These are phyloP conservation scores for Alexandromys fortis DNA, from an alignment of 2,113 vertebrate genomes.

Conservation along the genomic window DNA sequence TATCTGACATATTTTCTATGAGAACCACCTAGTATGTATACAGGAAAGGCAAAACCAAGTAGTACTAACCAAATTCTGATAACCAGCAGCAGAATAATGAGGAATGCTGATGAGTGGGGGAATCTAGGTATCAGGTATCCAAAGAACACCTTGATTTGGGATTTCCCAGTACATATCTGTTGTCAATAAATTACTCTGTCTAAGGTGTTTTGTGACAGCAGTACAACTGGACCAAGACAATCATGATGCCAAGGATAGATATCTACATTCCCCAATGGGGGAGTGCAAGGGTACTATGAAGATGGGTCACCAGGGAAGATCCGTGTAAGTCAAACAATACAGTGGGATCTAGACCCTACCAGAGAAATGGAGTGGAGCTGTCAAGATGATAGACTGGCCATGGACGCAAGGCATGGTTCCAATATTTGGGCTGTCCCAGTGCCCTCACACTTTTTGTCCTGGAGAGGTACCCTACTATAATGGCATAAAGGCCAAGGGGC, in stretches of 20 bases:
- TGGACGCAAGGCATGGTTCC: accelerated
- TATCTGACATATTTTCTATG: too few species aligned
- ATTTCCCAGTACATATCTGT: not conserved
- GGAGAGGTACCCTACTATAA: not conserved
- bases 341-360: not conserved
- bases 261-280: not conserved
- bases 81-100: not conserved
- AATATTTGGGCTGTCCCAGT: not conserved
- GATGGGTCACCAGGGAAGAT: too few species aligned
- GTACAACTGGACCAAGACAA: not conserved
- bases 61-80: not conserved
- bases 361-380: too few species aligned
- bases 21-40: accelerated
- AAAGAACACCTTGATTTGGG: not conserved
- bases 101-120: not conserved
- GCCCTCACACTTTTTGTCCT: accelerated
- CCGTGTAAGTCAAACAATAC: accelerated
- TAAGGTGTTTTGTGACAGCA: not conserved
- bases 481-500: too few species aligned
- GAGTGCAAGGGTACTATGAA: not conserved
- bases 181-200: not conserved
- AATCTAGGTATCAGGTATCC: not conserved
- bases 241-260: not conserved
- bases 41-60: not conserved
- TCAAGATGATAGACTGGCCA: not conserved